Percentiles rank a stretch among this genome's conserved stretches.
Evolutionary conservation across 53 echinoderm and acorn worm species (phyloP).

Genomic region (Mesocentrotus franciscanus): DNA sequence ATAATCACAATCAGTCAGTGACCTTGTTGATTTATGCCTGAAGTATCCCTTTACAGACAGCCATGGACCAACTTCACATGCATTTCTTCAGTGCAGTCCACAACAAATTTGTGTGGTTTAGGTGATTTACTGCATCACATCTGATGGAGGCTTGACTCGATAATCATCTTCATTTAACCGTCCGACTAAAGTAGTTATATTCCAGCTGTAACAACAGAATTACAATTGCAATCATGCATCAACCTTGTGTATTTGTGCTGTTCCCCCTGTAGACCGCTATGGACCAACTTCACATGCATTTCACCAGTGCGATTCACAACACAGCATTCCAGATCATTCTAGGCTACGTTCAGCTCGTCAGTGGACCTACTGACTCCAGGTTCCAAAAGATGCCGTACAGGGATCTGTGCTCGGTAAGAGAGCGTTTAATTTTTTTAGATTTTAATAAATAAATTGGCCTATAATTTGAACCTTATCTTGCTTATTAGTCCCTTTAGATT

Average conservation of each 20-base stretch:
- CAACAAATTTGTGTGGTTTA: conserved; percentile 59
- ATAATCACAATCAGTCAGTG: no score
- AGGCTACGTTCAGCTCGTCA: conserved; percentile 93
- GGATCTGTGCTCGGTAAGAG: conserved; percentile 91
- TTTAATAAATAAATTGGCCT: background rate
- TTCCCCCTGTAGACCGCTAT: conserved; percentile 81
- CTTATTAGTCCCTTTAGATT: background rate
- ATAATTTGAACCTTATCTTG: background rate
- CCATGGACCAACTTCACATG: conserved; percentile 97
- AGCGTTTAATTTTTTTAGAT: background rate
- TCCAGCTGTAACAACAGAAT: background rate
- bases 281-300: conserved; percentile 99
- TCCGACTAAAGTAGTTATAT: background rate
- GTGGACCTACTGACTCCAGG: conserved; percentile 81
- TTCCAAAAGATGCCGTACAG: conserved; percentile 98
- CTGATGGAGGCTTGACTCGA: no score
- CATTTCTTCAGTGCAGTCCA: conserved; percentile 95
- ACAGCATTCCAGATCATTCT: conserved; percentile 96
- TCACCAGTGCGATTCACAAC: conserved; percentile 98
- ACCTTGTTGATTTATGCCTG: no score
- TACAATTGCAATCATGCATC: background rate
- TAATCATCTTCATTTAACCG: no score
- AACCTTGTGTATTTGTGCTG: background rate
- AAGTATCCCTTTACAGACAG: conserved; percentile 72
- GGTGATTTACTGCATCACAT: no score